Evolutionary conservation across 2,113 vertebrate genomes (phyloP), one percentile per base, ranked within the genome.

Genomic region (Misgurnus mizolepis): DNA sequence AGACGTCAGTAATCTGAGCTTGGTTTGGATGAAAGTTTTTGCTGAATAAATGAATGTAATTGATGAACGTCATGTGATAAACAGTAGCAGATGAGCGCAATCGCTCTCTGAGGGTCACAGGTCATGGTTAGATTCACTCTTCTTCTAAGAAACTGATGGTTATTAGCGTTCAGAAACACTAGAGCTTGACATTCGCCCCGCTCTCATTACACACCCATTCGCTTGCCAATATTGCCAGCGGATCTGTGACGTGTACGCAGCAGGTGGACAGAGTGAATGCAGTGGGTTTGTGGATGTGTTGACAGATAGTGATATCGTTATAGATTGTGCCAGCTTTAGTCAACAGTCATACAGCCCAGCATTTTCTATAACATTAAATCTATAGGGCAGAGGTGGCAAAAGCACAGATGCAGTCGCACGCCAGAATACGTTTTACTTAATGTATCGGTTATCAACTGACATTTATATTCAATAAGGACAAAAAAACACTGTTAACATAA

Each of bases 191-290:
- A 70, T 78, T 76, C 56, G 78, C 65, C 64, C 82, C 56, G 45
- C 60, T 56, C 75, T 65, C 80, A 56, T 83, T 83, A 84, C 76
- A 77, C 55, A 27, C 60, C 76, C 60, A 75, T 58, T 68, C 60
- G 34, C 67, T 70, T 60, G 41, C 68, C 47, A 67, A 81, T 75
- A 80, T 72, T 78, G 39, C 80, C 69, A 80, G 56, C 82, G 67
- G 71, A 67, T 75, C 55, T 27, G 64, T 76, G 72, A 85, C 79
- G 67, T 75, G 68, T 61, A 15, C 12, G 56, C 61, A 82, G 82
- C 80, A 82, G 82, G 78, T 84, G 84, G 65, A 78, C 66, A 15
- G 71, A 39, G 74, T 74, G 66, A 80, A 73, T 68, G 34, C 60
- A 71, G n/a, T 60, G 34, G 64, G 72, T 58, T 61, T 56, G 50